Conservation (phyloP, 2,797 vertebrate genomes). For the Cyprinella venusta region DNA sequence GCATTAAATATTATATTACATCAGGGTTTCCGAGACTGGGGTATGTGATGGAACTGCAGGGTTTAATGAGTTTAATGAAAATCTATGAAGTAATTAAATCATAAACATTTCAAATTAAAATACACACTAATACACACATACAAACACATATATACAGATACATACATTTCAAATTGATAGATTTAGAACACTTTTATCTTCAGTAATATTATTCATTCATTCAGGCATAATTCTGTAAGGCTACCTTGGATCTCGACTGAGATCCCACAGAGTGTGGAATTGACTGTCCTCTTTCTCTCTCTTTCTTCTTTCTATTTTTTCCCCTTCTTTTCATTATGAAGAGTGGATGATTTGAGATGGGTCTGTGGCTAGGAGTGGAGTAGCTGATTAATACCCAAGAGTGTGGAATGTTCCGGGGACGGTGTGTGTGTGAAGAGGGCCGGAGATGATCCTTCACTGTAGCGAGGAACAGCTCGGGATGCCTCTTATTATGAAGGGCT, state of each 20-base stretch:
- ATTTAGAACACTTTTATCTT: not conserved
- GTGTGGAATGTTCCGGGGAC: conserved; percentile 56
- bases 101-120: no score
- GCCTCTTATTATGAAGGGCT: conserved; percentile 66
- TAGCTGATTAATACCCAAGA: conserved; percentile 66
- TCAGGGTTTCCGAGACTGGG: no score
- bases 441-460: conserved; percentile 59
- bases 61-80: no score
- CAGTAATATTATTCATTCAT: conserved; percentile 6
- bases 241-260: not conserved
- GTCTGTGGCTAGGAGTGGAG: conserved; percentile 12
- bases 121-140: no score
- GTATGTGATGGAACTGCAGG: no score
- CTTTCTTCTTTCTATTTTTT: not conserved
- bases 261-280: not conserved
- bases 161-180: not conserved
- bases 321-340: conserved; percentile 22
- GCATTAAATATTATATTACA: no score
- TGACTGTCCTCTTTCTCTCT: not conserved
- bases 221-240: not conserved
- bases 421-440: conserved; percentile 43
- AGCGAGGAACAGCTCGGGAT: conserved; percentile 60
- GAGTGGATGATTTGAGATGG: conserved; percentile 56
- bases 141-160: no score
- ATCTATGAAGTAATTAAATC: no score